phyloP scores from a whole-genome alignment of 1,140 invertebrate species.

The Neodiprion fabricii region DNA sequence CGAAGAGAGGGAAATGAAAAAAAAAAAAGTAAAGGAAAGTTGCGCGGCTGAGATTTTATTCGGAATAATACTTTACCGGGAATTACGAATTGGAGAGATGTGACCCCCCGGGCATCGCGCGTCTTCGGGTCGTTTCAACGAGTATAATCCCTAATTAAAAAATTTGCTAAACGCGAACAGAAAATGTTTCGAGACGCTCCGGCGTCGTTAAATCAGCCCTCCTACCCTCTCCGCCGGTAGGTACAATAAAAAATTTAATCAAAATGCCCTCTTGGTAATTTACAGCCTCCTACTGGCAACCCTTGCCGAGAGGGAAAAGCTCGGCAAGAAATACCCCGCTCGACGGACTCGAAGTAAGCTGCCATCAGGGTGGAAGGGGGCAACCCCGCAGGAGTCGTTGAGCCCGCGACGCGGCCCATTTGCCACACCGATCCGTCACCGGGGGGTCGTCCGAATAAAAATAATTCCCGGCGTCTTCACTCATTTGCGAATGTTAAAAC shows the following conservation, averaged over 20 bases:
- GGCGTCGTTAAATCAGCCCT: not conserved
- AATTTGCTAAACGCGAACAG: not conserved
- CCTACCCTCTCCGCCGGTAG: conserved; percentile 3
- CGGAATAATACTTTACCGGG: too few species aligned
- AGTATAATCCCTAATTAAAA: not conserved
- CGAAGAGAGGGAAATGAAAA: too few species aligned
- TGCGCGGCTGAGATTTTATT: too few species aligned
- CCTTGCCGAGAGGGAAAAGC: conserved; percentile 39
- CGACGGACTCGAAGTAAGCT: conserved; percentile 17
- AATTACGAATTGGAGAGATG: too few species aligned
- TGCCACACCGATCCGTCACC: conserved; percentile 22
- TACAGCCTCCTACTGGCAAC: conserved; percentile 50
- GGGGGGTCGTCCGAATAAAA: conserved; percentile 38
- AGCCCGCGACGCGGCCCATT: conserved; percentile 35
- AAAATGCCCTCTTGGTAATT: conserved; percentile 63
- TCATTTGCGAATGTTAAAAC: conserved; percentile 38
- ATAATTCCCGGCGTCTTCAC: conserved; percentile 46
- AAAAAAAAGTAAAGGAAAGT: too few species aligned
- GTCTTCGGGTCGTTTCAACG: too few species aligned
- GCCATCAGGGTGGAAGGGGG: conserved; percentile 13
- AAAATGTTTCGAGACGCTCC: not conserved
- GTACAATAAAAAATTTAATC: conserved; percentile 64
- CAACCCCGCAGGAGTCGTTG: conserved; percentile 42
- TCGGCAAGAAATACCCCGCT: conserved; percentile 16
- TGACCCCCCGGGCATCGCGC: too few species aligned